phyloP scores from a whole-genome alignment of 2,113 vertebrate species.

The Psilopsiagon aymara region DNA sequence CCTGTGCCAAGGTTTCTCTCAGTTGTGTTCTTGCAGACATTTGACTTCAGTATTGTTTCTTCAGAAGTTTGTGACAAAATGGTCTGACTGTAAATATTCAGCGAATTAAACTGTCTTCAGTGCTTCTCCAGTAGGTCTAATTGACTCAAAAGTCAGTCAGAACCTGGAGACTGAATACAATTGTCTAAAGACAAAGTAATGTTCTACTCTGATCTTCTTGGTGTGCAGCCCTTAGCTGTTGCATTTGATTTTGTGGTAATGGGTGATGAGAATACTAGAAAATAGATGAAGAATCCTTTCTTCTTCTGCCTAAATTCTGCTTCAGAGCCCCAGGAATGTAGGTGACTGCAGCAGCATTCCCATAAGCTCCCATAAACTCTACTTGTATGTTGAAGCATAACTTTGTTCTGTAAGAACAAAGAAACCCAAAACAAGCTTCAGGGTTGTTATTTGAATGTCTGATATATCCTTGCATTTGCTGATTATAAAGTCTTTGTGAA shows the following conservation, averaged over 20 bases:
- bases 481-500: neutral
- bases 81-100: neutral
- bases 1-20: neutral
- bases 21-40: neutral
- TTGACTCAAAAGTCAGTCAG: neutral
- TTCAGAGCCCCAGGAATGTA: neutral
- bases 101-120: neutral
- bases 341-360: neutral
- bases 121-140: neutral
- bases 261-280: neutral
- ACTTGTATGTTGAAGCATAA: neutral
- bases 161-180: neutral
- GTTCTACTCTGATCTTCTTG: neutral
- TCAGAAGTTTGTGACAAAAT: neutral
- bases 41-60: neutral
- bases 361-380: neutral
- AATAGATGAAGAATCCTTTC: neutral
- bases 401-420: neutral
- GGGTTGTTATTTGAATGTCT: slow-evolving; percentile 5
- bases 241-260: neutral
- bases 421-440: neutral
- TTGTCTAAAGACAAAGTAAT: neutral
- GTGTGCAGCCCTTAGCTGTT: neutral
- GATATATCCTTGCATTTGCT: neutral
- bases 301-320: neutral